Evolutionary conservation across 1,140 invertebrate species (phyloP).

Genomic region (Drosophila pseudoobscura): DNA sequence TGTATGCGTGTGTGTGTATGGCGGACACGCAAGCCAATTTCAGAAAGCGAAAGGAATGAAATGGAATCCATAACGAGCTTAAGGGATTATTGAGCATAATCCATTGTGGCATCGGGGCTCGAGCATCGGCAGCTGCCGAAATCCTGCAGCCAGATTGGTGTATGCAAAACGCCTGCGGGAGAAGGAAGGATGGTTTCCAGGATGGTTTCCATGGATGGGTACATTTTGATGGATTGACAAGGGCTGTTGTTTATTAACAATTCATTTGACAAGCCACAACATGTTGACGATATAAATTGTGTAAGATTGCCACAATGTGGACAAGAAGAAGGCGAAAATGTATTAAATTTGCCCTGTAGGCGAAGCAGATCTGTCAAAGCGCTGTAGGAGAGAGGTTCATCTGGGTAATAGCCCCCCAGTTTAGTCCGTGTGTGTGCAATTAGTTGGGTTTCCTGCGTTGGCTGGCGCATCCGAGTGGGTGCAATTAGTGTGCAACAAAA

Average conservation of each 20-base stretch:
- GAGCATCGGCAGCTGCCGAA: conserved; percentile 9
- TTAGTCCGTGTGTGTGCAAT: conserved; percentile 45
- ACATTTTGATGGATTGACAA: conserved; percentile 50
- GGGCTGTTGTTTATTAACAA: conserved; percentile 41
- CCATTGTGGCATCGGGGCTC: conserved; percentile 20
- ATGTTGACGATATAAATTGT: conserved; percentile 16
- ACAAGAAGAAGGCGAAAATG: not conserved
- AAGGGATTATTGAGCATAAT: conserved; percentile 55
- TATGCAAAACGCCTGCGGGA: conserved; percentile 37
- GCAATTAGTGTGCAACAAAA: conserved; percentile 69
- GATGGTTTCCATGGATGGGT: too few species aligned
- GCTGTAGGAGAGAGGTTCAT: not conserved
- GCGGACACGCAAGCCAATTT: conserved; percentile 67
- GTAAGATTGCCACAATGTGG: not conserved
- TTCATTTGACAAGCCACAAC: conserved; percentile 29
- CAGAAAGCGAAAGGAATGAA: conserved; percentile 25
- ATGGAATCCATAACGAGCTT: conserved; percentile 60
- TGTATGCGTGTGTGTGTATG: conserved; percentile 15
- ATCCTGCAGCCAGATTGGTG: conserved; percentile 24
- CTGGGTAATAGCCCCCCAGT: not conserved
- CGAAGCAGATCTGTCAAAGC: too few species aligned
- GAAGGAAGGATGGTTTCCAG: not conserved
- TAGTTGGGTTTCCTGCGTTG: conserved; percentile 60
- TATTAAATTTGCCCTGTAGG: not conserved
- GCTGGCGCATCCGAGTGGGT: conserved; percentile 41